phyloP scores from a whole-genome alignment of 2,888 invertebrate genomes.

The Nebria salina region DNA sequence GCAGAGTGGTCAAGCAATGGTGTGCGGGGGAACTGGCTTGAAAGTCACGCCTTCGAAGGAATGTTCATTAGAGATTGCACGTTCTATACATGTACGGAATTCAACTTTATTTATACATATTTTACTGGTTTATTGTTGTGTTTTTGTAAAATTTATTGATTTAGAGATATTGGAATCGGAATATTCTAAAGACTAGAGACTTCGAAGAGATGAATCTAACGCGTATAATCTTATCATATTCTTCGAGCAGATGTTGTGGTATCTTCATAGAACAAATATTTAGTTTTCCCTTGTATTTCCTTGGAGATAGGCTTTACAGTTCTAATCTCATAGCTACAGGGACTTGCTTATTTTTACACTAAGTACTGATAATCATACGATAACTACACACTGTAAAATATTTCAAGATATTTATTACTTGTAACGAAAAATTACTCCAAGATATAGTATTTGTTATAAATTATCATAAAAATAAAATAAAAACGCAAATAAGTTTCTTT shows the following conservation, averaged over 20 bases:
- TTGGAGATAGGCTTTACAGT: neutral
- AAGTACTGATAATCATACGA: neutral
- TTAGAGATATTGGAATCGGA: neutral
- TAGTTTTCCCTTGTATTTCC: neutral
- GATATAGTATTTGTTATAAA: no score
- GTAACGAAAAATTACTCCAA: no score
- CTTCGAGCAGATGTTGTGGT: neutral
- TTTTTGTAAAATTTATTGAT: neutral
- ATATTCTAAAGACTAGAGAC: neutral
- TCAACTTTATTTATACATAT: slow-evolving; percentile 12
- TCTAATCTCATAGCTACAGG: neutral
- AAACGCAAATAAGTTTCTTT: no score
- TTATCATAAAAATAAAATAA: no score
- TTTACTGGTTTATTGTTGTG: neutral
- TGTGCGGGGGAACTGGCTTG: slow-evolving; percentile 31
- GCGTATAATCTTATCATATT: neutral
- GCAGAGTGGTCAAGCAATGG: slow-evolving; percentile 42
- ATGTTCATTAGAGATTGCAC: slow-evolving; percentile 55
- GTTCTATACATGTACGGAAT: slow-evolving; percentile 53
- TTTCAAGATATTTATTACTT: no score
- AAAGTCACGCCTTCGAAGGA: slow-evolving; percentile 52
- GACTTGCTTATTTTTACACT: neutral
- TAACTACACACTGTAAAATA: no score
- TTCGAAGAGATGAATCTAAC: neutral
- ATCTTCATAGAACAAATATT: neutral